Base-by-base conservation (phyloP, 2,888 invertebrate species). In the Prenolepis imparis region DNA sequence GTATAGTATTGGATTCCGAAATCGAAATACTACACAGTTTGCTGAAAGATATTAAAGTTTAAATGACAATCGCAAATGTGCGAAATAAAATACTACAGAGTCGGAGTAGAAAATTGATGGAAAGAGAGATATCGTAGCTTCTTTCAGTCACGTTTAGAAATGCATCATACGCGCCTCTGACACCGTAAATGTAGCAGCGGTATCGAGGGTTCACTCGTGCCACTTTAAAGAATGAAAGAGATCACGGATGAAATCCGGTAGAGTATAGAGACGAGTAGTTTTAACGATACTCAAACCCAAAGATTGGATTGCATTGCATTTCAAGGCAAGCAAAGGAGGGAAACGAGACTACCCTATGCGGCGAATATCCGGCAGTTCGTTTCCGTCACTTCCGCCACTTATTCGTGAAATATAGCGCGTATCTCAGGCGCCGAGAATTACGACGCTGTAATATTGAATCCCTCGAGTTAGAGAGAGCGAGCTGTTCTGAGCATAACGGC, bases 341-440 rank as follows among this genome's bases (percentile, higher is more conserved):
- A 84, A 85, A 89, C 28, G 39, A 78, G 83, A 89, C 87, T n/a
- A n/a, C n/a, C n/a, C n/a, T n/a, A n/a, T n/a, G 82, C 83, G 52
- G 72, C 75, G 77, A 89, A 87, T 87, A 84, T 86, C 89, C 86
- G 87, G 61, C 84, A 21, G 48, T 81, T 81, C 87, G 83, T 81
- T 86, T 84, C 83, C 85, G 84, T 44, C 75, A 36, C 64, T 72
- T 44, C 63, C 72, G 72, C 75, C 75, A 63, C 81, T 87, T 86
- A 86, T 80, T 77, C 84, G 74, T 72, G 55, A 82, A 82, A 75
- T 84, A 81, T 82, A 83, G 57, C 75, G 78, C 41, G 67, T 39
- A 80, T 61, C 36, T 63, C n/a, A 48, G 18, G 61, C 55, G 74
- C 32, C 32, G 67, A 59, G 68, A 83, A 67, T 88, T 75, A 82